Base-by-base conservation (phyloP, 2,888 invertebrate genomes). In the Tribolium freemani region DNA sequence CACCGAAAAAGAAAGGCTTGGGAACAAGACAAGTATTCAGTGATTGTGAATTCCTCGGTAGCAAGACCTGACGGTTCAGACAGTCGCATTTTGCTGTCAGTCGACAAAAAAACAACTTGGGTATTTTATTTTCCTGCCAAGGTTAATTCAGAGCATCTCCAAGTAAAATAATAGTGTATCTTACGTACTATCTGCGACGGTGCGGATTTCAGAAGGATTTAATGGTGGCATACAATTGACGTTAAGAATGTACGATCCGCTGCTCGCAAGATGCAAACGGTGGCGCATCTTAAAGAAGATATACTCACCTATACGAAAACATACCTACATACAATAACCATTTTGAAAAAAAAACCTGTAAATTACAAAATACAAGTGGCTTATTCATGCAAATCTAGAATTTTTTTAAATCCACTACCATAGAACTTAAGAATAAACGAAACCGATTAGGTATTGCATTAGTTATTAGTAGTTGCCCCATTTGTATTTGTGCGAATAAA, bases 111-210 rank as follows among this genome's bases (percentile, higher is more conserved):
- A 77, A 68, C 60, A 71, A 69, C 69, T 60, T 72, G 79, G 82
- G 82, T 85, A 84, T 85, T 86, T 86, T 86, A 86, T 86, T 85
- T 85, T 84, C 81, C 84, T 86, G 86, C 84, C 86, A 85, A 86
- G 85, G 86, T 86, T 86, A 86, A 86, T 86, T 86, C 86, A 86
- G 85, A 83, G 83, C 85, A 84, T 83, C 84, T 83, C 82, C 82
- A 79, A 83, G 82, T 84, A 83, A 86, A 86, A 86, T 86, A 85
- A 83, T 85, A 84, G 85, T 84, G 84, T 84, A 83, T 84, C 84
- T 83, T 78, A 77, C 79, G 81, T 83, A 82, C 83, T 84, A 83
- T 84, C 83, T 83, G 78, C 73, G 77, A 66, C 64, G 63, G 70
- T 68, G 78, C 76, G 77, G 80, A 79, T 78, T 78, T 80, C 78